Evolutionary conservation across 2,113 vertebrate species (phyloP).

Genomic region (Sinocyclocheilus anophthalmus): DNA sequence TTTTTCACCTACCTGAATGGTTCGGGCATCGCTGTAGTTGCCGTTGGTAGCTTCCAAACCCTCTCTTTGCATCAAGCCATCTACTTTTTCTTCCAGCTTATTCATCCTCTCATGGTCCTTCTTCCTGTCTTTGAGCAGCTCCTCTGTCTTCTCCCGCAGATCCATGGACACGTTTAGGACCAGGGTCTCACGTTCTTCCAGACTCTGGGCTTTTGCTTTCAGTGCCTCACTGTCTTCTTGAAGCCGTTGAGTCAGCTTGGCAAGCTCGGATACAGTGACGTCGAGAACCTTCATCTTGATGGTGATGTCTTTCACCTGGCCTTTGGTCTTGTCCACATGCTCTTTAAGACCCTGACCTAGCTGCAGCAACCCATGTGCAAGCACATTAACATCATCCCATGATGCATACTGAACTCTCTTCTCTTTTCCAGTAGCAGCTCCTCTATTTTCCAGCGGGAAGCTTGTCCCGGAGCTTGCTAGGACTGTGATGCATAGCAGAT

Average conservation of each 20-base stretch:
- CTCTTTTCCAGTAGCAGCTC: slow-evolving; percentile 68
- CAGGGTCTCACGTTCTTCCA: slow-evolving; percentile 75
- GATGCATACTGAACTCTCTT: slow-evolving; percentile 81
- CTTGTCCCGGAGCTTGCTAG: slow-evolving; percentile 59
- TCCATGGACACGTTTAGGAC: slow-evolving; percentile 75
- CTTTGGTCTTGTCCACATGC: slow-evolving; percentile 88
- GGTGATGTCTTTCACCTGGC: slow-evolving; percentile 82
- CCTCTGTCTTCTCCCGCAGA: slow-evolving; percentile 74
- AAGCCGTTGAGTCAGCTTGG: slow-evolving; percentile 68
- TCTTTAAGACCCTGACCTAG: slow-evolving; percentile 92
- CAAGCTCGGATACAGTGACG: slow-evolving; percentile 74
- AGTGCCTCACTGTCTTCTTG: slow-evolving; percentile 71
- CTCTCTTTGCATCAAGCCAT: slow-evolving; percentile 67
- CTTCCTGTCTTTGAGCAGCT: slow-evolving; percentile 75
- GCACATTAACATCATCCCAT: slow-evolving; percentile 91
- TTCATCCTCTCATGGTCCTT: slow-evolving; percentile 70
- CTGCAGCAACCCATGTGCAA: slow-evolving; percentile 92
- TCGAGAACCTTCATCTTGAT: slow-evolving; percentile 81
- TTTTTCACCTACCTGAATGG: slow-evolving; percentile 70
- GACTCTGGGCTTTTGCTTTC: slow-evolving; percentile 66
- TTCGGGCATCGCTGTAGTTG: slow-evolving; percentile 67
- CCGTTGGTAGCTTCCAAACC: slow-evolving; percentile 34
- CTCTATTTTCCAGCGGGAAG: slow-evolving; percentile 71
- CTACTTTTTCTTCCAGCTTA: slow-evolving; percentile 76
- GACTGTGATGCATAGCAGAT: slow-evolving; percentile 66